Base-by-base conservation (phyloP, 2,797 vertebrate genomes). In the Nannoperca australis region DNA sequence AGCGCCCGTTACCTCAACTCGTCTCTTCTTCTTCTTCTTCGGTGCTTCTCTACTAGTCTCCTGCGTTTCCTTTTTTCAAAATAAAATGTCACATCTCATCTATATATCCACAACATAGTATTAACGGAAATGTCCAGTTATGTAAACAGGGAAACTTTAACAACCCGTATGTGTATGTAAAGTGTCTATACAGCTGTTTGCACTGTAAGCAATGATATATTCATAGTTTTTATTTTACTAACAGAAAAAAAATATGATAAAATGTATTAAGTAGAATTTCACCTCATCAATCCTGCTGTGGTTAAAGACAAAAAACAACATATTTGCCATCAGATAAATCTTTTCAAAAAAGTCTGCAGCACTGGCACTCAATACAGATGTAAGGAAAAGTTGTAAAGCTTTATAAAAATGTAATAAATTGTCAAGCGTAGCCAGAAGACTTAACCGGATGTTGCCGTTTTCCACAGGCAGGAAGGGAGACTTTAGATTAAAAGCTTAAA, bases 51-150 rank as follows among this genome's bases (percentile, higher is more conserved):
- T 90, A 90, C 73, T 63, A 71, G 66, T 47, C 34, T 12, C 7
- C n/a, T 1, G 7, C 7, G 15, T 47, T 87, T 90, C 85, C 80
- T 63, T 18, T 85, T 92, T 90, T 85, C 84, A 90, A 83, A 89
- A 81, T 86, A 91, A 89, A 81, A 13, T 49, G 7, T 59, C 17
- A 1, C 0, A 9, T 8, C 17, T 12, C 14, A 3, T 14, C 12
- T 34, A 64, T 27, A 1, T 0, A 50, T 45, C 45, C 8, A 8
- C 45, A 47, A 47, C 18, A 18, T 47, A 20, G 7, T 9, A 20
- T 47, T 20, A 20, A 18, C 17, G 15, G 44, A 15, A 15, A 42
- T 42, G 1, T 45, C 17, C 15, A 45, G 15, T 45, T 45, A 45
- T 17, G 15, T 45, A 17, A 17, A 45, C 15, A 45, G 17, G 15